These are phyloP conservation scores for Hippoglossus hippoglossus DNA, from an alignment of 2,797 vertebrate genomes.

Conservation along the genomic window DNA sequence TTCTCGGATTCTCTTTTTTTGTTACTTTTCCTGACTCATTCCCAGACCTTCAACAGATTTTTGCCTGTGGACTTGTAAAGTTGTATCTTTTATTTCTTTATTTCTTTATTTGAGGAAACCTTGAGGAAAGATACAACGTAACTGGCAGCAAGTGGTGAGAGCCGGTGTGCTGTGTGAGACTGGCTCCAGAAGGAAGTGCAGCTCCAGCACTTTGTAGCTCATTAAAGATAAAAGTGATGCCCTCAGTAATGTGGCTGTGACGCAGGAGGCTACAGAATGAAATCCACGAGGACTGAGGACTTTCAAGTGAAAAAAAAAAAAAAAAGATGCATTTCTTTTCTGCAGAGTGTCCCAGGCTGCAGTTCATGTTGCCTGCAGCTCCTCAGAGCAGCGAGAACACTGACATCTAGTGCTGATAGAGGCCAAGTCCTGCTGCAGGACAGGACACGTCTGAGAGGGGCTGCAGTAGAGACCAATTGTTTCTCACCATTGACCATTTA, in stretches of 20 bases:
- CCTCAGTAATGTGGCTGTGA: conserved; percentile 64
- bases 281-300: conserved; percentile 55
- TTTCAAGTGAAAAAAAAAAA: conserved; percentile 46
- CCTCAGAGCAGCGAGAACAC: conserved; percentile 73
- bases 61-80: neutral
- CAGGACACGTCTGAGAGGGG: neutral
- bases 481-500: neutral
- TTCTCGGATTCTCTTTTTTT: neutral
- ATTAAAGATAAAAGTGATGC: conserved; percentile 77
- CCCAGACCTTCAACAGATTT: neutral
- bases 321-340: conserved; percentile 44
- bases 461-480: neutral
- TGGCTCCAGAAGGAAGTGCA: conserved; percentile 43
- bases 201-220: conserved; percentile 72
- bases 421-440: conserved; percentile 33
- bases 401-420: conserved; percentile 82
- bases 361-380: conserved; percentile 32
- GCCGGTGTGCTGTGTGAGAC: conserved; percentile 21
- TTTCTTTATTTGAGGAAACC: neutral
- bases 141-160: conserved; percentile 36
- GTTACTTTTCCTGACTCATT: neutral
- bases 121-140: conserved; percentile 1
- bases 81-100: conserved; percentile 5
- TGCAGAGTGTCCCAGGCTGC: conserved; percentile 13
- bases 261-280: conserved; percentile 50